Evolutionary conservation across 37 sponge, comb jelly and placozoan species (phyloP).

Genomic region (Lycopodina hypogea): DNA sequence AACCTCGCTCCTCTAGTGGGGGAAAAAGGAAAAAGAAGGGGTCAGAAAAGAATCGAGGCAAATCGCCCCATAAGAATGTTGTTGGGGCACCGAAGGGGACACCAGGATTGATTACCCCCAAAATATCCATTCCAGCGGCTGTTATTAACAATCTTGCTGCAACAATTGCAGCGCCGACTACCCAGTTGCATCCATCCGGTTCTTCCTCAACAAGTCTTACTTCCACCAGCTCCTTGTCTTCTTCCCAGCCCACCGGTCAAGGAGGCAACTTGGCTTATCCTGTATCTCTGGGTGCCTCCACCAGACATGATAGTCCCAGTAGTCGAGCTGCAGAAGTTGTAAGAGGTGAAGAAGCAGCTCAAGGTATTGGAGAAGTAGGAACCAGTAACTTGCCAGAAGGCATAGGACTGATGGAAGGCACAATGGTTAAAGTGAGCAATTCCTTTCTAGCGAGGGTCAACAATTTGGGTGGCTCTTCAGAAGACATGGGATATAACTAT

Average conservation of each 20-base stretch:
- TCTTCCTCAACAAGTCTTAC: not conserved
- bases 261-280: not conserved
- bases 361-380: too few relatives aligned
- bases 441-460: conserved; percentile 41
- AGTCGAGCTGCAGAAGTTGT: not conserved
- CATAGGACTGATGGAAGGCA: conserved; percentile 54
- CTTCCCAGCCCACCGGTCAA: too few relatives aligned
- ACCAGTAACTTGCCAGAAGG: conserved; percentile 15
- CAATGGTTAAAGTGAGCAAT: conserved; percentile 40
- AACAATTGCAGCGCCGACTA: not conserved
- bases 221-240: not conserved
- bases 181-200: not conserved
- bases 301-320: not conserved
- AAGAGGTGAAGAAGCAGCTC: conserved; percentile 14
- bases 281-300: not conserved
- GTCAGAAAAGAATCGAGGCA: not conserved
- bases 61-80: conserved; percentile 4
- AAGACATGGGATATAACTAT: conserved; percentile 70
- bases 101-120: not conserved
- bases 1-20: not conserved
- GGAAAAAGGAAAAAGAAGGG: conserved; percentile 8
- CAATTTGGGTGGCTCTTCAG: conserved; percentile 38
- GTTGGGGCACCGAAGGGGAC: not conserved
- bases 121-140: not conserved
- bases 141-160: not conserved